A percentile compares a stretch with the other conserved stretches of the same genome.
Evolutionary conservation across 2,113 vertebrate genomes (phyloP).

Genomic region (Bothrops jararaca): DNA sequence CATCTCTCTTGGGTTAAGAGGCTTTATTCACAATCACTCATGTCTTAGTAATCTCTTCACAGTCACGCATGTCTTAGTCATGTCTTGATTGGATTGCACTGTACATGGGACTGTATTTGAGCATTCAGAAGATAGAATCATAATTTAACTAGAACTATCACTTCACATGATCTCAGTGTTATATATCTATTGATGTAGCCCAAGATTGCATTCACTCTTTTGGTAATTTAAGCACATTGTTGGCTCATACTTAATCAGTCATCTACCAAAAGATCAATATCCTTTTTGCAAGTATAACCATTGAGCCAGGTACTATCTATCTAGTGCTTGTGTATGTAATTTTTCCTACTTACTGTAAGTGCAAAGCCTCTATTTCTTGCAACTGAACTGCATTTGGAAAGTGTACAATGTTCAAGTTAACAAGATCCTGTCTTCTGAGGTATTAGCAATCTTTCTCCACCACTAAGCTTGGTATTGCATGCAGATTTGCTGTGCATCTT

Average conservation of each 20-base stretch:
- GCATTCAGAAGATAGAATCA: not conserved
- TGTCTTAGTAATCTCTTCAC: not conserved
- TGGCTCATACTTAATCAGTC: not conserved
- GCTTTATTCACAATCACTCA: not conserved
- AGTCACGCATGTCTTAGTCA: not conserved
- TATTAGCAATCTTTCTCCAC: not conserved
- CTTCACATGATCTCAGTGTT: not conserved
- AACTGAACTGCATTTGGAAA: not conserved
- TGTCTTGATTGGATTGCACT: not conserved
- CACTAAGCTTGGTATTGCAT: not conserved
- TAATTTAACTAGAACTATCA: not conserved
- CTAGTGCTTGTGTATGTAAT: not conserved
- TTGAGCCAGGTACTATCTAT: not conserved
- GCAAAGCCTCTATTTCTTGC: not conserved
- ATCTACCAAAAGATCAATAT: not conserved
- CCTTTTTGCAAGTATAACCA: not conserved
- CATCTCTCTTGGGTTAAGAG: not conserved
- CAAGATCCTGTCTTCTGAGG: not conserved
- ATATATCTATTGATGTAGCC: not conserved
- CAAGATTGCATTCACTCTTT: not conserved
- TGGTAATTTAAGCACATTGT: not conserved
- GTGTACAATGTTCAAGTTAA: not conserved
- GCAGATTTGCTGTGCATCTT: not conserved
- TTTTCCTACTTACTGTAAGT: not conserved
- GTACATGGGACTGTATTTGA: not conserved